These are phyloP conservation scores for Steatornis caripensis DNA, from an alignment of 2,113 vertebrate species.

Conservation along the genomic window DNA sequence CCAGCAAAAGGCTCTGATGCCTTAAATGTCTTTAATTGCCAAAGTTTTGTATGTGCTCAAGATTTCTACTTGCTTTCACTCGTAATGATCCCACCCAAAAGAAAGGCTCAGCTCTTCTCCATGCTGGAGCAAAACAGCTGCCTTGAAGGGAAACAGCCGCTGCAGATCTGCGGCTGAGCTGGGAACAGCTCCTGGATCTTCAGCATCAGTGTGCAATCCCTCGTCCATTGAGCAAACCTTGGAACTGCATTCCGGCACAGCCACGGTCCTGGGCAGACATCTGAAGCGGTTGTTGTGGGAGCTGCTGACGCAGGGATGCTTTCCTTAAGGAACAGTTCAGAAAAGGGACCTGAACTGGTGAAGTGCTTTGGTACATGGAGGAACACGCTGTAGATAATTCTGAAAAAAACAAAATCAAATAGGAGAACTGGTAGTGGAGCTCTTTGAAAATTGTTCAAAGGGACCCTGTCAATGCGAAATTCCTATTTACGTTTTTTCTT, in stretches of 20 bases:
- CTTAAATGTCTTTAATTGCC: not conserved
- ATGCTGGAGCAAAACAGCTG: not conserved
- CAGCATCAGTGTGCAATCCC: not conserved
- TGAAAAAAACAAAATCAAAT: constrained; percentile 24
- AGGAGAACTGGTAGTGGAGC: not conserved
- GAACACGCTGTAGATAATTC: not conserved
- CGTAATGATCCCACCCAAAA: not conserved
- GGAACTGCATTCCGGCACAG: not conserved
- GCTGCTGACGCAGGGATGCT: not conserved
- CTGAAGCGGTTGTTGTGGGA: not conserved
- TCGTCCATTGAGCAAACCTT: not conserved
- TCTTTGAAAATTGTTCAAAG: constrained; percentile 64
- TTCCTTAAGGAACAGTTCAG: not conserved
- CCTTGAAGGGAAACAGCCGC: not conserved
- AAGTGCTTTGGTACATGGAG: not conserved
- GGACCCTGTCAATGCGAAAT: not conserved
- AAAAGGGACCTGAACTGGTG: not conserved
- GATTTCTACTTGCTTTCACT: not conserved
- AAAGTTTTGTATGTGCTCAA: not conserved
- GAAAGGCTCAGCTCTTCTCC: not conserved
- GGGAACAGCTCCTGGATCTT: not conserved
- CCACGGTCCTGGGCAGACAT: not conserved
- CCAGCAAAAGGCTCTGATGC: not conserved
- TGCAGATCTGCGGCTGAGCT: not conserved
- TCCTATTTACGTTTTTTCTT: constrained; percentile 21